Conservation (phyloP, 2,888 invertebrate genomes). For the Caenorhabditis panamensis region DNA sequence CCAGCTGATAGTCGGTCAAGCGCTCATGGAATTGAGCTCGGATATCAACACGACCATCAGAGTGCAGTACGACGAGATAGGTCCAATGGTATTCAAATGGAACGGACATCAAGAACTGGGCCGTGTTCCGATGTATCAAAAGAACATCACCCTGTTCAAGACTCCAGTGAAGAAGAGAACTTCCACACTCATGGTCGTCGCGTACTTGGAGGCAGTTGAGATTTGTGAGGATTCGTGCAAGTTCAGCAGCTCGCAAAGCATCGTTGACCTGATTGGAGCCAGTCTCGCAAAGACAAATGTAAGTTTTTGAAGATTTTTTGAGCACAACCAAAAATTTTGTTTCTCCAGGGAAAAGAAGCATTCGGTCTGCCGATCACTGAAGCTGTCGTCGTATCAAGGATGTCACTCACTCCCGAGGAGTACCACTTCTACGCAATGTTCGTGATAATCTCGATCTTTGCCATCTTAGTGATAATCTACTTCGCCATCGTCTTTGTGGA, state of each 20-base stretch:
- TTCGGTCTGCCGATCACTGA: constrained; percentile 22
- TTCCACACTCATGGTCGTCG: constrained; percentile 20
- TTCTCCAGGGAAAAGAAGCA: constrained; percentile 20
- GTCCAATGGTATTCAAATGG: constrained; percentile 77
- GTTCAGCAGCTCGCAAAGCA: constrained; percentile 71
- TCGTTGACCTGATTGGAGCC: constrained; percentile 74
- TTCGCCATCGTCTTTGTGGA: background rate
- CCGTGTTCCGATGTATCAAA: constrained; percentile 57
- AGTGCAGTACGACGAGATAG: constrained; percentile 67
- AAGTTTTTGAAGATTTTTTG: background rate
- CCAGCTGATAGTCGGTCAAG: too few relatives aligned
- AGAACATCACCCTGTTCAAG: constrained; percentile 2
- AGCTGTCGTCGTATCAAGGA: background rate
- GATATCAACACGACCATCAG: constrained; percentile 69
- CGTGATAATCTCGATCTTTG: background rate
- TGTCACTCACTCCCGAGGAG: background rate
- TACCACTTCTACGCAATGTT: too few relatives aligned
- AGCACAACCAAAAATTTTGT: background rate
- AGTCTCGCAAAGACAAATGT: constrained; percentile 63
- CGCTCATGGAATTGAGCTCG: constrained; percentile 69
- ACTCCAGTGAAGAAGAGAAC: background rate
- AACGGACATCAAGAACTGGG: constrained; percentile 40
- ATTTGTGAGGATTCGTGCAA: constrained; percentile 56
- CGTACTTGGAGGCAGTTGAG: constrained; percentile 66
- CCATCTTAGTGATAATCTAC: background rate